phyloP scores from a whole-genome alignment of 2,888 invertebrate genomes.

The Tiphia femorata region DNA sequence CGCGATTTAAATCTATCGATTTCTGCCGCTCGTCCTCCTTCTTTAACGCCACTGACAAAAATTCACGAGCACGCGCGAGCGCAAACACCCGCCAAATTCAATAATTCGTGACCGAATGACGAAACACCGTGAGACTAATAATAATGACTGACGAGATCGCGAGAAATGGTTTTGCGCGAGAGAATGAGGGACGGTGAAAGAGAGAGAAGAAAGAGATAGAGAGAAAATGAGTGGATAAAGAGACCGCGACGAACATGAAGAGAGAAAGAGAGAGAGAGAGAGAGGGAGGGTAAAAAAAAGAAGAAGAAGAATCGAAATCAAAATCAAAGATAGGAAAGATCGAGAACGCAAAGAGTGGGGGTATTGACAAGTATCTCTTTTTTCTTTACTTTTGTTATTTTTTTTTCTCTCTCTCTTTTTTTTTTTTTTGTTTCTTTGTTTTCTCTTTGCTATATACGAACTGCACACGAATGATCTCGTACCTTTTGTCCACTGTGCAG shows the following conservation, averaged over 20 bases:
- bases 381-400: too few relatives aligned
- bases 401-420: too few relatives aligned
- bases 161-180: constrained; percentile 5
- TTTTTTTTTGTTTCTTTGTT: too few relatives aligned
- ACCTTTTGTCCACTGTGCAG: constrained; percentile 68
- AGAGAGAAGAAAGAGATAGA: constrained; percentile 3
- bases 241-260: constrained; percentile 9
- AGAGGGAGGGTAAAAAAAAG: constrained; percentile 9
- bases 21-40: too few relatives aligned
- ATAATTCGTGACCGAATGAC: not conserved
- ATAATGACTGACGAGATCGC: constrained; percentile 15
- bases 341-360: constrained; percentile 3
- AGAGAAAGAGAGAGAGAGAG: constrained; percentile 16
- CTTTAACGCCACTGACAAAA: too few relatives aligned
- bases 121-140: too few relatives aligned
- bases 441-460: too few relatives aligned
- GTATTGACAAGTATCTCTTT: constrained; percentile 8
- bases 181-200: constrained; percentile 1
- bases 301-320: not conserved
- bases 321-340: not conserved
- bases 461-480: constrained; percentile 54
- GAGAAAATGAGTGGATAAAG: not conserved
- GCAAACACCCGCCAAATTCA: too few relatives aligned
- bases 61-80: too few relatives aligned
- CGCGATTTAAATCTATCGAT: too few relatives aligned